Base-by-base conservation (phyloP, 2,888 invertebrate genomes). In the Elmis aenea region DNA sequence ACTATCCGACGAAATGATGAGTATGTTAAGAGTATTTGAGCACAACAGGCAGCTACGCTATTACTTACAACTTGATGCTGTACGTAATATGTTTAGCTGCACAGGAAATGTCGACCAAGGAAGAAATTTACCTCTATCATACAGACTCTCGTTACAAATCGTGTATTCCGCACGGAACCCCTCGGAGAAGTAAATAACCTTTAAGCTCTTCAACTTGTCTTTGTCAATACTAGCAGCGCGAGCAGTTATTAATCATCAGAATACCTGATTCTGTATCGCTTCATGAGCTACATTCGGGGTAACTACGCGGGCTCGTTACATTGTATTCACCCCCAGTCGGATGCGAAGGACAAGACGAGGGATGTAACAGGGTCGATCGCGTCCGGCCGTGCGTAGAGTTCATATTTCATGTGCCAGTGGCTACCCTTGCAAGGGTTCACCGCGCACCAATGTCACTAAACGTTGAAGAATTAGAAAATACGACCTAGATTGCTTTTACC, bases 341-440 rank as follows among this genome's bases (percentile, higher is more conserved):
- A 59, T 56, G 52, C 56, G 53, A 50, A 50, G 53, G 53, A 59
- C 58, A 57, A 56, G 55, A 48, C 52, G 35, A 52, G 51, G 57
- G 56, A 51, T 54, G 51, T 45, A 38, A 39, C 36, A 48, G 45
- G 47, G 55, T 50, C 50, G 51, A 50, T 49, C 51, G 50, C 46
- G 44, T 42, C 48, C 55, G 52, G 51, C 51, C 57, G 51, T 58
- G 57, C 58, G 57, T 57, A 50, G 54, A 58, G 54, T 61, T 58
- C 59, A 61, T 63, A 63, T 62, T 62, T 62, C 60, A 62, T 59
- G 57, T 55, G 46, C 55, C 57, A 50, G 47, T 52, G 51, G 45
- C 53, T 53, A 49, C 52, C 55, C 54, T 45, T 27, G 30, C 40
- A 30, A 36, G 33, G 25, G 22, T 30, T 33, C 33, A 29, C 29